These are phyloP conservation scores for Acridotheres tristis DNA, from an alignment of 2,797 vertebrate species.

Conservation along the genomic window DNA sequence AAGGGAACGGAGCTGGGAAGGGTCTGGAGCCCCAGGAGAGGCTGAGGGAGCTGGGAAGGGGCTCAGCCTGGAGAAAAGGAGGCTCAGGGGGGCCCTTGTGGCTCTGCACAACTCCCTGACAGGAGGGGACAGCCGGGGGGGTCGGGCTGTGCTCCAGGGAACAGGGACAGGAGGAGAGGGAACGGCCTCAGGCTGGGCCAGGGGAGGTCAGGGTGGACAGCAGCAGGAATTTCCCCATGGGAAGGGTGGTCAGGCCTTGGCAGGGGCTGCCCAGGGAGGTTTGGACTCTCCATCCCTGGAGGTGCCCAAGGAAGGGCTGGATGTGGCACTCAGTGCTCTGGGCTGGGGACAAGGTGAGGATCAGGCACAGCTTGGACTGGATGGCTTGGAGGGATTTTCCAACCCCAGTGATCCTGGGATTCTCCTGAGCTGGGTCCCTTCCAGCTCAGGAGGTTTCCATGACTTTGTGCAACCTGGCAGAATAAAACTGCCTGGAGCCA, in stretches of 20 bases:
- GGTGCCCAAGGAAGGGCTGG: rapidly evolving
- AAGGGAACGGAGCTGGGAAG: not conserved
- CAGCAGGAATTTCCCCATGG: not conserved
- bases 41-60: not conserved
- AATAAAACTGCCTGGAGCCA: not conserved
- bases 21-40: not conserved
- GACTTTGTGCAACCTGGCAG: not conserved
- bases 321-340: rapidly evolving
- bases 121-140: not conserved
- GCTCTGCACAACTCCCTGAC: not conserved
- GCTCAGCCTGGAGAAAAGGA: not conserved
- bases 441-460: not conserved
- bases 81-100: not conserved
- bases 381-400: not conserved
- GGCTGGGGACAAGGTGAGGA: not conserved
- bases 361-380: rapidly evolving
- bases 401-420: not conserved
- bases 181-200: not conserved
- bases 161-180: not conserved
- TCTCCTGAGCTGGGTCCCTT: not conserved
- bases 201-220: not conserved
- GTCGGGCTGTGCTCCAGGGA: not conserved
- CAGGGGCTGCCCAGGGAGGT: not conserved
- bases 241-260: not conserved
- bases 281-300: not conserved